Percentiles rank a stretch among this genome's conserved stretches.
Evolutionary conservation across 2,797 vertebrate genomes (phyloP).

Genomic region (Malurus leucopterus): DNA sequence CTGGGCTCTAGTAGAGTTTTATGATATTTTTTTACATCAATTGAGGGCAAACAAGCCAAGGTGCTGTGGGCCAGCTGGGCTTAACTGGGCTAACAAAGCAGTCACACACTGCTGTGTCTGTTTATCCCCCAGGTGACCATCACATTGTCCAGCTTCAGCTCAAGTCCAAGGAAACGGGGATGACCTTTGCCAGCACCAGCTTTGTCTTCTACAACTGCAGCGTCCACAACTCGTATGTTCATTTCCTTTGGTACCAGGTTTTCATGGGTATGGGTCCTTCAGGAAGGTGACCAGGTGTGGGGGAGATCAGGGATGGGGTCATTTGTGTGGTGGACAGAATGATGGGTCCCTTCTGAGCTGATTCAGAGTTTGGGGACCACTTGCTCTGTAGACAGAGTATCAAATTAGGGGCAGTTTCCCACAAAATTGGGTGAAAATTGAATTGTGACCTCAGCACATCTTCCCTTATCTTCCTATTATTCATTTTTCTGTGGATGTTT

Average conservation of each 20-base stretch:
- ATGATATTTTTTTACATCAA: background rate
- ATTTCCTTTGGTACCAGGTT: background rate
- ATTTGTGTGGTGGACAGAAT: background rate
- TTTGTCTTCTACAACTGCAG: constrained; percentile 99
- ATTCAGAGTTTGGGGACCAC: background rate
- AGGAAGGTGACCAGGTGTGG: background rate
- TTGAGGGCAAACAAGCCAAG: background rate
- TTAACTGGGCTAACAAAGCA: background rate
- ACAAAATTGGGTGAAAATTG: fast-evolving
- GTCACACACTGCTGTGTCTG: background rate
- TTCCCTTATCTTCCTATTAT: background rate
- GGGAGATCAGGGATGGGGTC: background rate
- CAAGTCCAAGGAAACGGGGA: constrained; percentile 95
- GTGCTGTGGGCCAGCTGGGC: background rate
- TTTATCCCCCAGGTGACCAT: constrained; percentile 83
- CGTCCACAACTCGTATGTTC: constrained; percentile 92
- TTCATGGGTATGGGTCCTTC: fast-evolving
- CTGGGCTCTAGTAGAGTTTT: background rate
- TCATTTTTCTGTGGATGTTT: background rate
- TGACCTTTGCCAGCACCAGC: constrained; percentile 95
- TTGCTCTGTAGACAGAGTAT: background rate
- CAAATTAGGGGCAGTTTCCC: background rate
- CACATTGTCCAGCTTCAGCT: constrained; percentile 96
- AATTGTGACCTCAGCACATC: background rate
- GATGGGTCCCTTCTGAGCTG: background rate